phyloP scores from a whole-genome alignment of 2,797 vertebrate species.

The Botia almorhae region DNA sequence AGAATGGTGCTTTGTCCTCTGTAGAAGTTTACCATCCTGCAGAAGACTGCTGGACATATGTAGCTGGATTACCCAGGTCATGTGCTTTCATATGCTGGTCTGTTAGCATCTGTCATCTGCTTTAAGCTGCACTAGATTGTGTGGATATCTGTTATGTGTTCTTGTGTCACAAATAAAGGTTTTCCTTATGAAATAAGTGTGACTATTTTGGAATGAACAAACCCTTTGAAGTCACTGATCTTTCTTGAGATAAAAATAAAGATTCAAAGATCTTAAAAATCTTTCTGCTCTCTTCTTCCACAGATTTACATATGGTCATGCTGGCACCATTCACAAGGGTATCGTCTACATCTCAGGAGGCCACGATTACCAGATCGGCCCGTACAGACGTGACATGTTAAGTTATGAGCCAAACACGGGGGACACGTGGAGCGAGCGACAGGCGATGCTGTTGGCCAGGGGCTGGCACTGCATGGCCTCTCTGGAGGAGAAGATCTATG shows the following conservation, averaged over 20 bases:
- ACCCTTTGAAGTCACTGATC: not conserved
- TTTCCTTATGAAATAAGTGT: no score
- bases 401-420: conserved; percentile 81
- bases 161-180: no score
- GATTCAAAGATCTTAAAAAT: not conserved
- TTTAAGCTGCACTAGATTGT: no score
- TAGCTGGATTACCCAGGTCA: conserved; percentile 90
- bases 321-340: conserved; percentile 87
- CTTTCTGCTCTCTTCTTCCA: conserved; percentile 30
- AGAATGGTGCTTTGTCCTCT: conserved; percentile 86
- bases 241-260: not conserved
- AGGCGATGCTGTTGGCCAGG: conserved; percentile 85
- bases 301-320: conserved; percentile 93
- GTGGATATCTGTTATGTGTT: no score
- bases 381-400: conserved; percentile 89
- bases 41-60: conserved; percentile 89
- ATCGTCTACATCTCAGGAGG: conserved; percentile 93
- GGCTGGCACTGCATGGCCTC: conserved; percentile 98
- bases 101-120: not conserved
- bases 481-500: conserved; percentile 85
- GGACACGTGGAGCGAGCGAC: conserved; percentile 85
- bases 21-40: conserved; percentile 90
- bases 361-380: conserved; percentile 93
- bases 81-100: not conserved
- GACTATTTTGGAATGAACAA: no score